Evolutionary conservation across 2,888 invertebrate genomes (phyloP).

Genomic region (Linnaemya vulpina): DNA sequence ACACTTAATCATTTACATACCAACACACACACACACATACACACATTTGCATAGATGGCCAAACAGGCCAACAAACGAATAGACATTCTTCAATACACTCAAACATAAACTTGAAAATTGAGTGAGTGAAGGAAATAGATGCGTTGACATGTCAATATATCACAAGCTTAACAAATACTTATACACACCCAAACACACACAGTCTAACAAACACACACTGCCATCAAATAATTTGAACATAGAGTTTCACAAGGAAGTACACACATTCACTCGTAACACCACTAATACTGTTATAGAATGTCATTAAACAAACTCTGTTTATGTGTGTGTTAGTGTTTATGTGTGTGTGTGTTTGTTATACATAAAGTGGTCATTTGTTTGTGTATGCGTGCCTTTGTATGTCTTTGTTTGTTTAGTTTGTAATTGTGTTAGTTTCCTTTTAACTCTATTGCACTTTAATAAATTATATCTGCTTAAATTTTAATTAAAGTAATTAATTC

Average conservation of each 20-base stretch:
- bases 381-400: background rate
- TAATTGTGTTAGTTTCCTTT: constrained; percentile 13
- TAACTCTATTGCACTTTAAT: constrained; percentile 58
- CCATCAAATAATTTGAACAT: too few species aligned
- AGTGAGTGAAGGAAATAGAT: constrained; percentile 55
- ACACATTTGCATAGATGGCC: constrained; percentile 25
- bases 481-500: constrained; percentile 71
- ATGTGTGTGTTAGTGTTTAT: background rate
- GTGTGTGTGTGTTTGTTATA: constrained; percentile 2
- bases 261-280: constrained; percentile 6
- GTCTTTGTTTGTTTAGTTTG: background rate
- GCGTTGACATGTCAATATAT: constrained; percentile 72
- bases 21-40: background rate
- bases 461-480: constrained; percentile 60
- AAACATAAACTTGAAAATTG: constrained; percentile 26
- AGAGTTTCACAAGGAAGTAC: background rate
- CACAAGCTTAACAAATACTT: constrained; percentile 31
- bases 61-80: constrained; percentile 28
- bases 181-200: too few species aligned
- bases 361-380: constrained; percentile 32
- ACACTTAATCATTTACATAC: background rate
- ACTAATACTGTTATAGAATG: constrained; percentile 30
- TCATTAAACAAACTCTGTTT: background rate
- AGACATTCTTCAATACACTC: constrained; percentile 20
- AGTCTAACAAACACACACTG: too few species aligned